A percentile compares a stretch with the other conserved stretches of the same genome.
phyloP scores from a whole-genome alignment of 2,888 invertebrate genomes.

The Chrysodeixis includens region DNA sequence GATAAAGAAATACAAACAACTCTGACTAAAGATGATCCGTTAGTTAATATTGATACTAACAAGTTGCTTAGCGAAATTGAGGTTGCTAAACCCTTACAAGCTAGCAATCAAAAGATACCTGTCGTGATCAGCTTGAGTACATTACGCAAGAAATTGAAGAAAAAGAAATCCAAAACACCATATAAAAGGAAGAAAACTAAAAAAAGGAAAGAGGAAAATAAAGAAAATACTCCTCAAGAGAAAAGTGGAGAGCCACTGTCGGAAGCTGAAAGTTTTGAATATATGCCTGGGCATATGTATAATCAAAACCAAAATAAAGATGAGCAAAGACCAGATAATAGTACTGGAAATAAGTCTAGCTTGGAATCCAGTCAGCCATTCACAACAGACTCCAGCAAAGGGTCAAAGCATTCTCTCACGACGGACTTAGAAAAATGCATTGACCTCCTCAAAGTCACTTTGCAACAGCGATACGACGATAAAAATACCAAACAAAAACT shows the following conservation, averaged over 20 bases:
- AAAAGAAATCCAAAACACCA: slow-evolving; percentile 66
- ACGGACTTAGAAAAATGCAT: slow-evolving; percentile 91
- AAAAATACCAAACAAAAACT: slow-evolving; percentile 90
- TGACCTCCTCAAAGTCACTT: slow-evolving; percentile 88
- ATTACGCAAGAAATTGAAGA: slow-evolving; percentile 71
- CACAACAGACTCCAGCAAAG: slow-evolving; percentile 83
- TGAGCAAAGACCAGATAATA: slow-evolving; percentile 61
- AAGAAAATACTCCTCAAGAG: slow-evolving; percentile 67
- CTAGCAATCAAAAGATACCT: slow-evolving; percentile 68
- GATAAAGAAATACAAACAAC: slow-evolving; percentile 84
- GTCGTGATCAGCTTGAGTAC: slow-evolving; percentile 80
- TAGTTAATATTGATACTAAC: slow-evolving; percentile 32
- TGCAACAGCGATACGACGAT: slow-evolving; percentile 90
- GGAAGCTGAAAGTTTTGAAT: slow-evolving; percentile 92
- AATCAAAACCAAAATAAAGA: slow-evolving; percentile 83
- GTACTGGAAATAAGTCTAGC: slow-evolving; percentile 80
- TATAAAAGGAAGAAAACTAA: slow-evolving; percentile 66
- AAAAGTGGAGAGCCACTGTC: slow-evolving; percentile 81
- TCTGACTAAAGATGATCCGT: slow-evolving; percentile 38
- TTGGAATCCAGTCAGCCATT: slow-evolving; percentile 80
- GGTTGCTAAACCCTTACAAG: slow-evolving; percentile 34
- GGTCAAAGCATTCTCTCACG: slow-evolving; percentile 81
- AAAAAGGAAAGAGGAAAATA: slow-evolving; percentile 58
- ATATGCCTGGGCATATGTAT: slow-evolving; percentile 89
- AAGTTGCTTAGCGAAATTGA: slow-evolving; percentile 25